These are phyloP conservation scores for Drosophila mojavensis DNA, from an alignment of 1,140 invertebrate genomes.

Conservation along the genomic window DNA sequence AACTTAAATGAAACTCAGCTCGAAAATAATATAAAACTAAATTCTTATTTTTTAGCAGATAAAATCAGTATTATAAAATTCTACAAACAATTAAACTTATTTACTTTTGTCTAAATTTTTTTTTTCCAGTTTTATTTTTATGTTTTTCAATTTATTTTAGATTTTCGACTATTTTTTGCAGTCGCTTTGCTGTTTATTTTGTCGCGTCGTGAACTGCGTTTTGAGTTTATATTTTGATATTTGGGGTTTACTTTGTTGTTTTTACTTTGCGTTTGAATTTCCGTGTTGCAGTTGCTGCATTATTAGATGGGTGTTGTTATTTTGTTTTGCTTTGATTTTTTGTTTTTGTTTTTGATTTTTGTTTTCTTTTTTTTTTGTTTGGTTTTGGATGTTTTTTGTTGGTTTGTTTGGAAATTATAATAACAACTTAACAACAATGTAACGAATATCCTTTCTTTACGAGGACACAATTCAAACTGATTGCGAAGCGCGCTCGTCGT, in stretches of 20 bases:
- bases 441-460: conserved; percentile 84
- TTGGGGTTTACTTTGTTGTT: conserved; percentile 27
- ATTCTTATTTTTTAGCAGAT: background rate
- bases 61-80: background rate
- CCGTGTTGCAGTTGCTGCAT: conserved; percentile 37
- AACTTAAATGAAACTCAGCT: conserved; percentile 7
- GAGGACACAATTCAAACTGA: conserved; percentile 84
- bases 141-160: conserved; percentile 27
- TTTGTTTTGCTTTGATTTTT: conserved; percentile 37
- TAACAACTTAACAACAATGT: conserved; percentile 84
- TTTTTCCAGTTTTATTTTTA: conserved; percentile 7
- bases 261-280: conserved; percentile 44
- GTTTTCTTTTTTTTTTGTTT: conserved; percentile 52
- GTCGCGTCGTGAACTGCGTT: conserved; percentile 35
- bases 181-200: conserved; percentile 40
- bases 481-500: conserved; percentile 77
- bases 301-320: conserved; percentile 45
- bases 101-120: conserved; percentile 19
- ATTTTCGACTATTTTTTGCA: conserved; percentile 4
- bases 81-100: background rate
- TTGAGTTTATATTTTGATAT: conserved; percentile 25
- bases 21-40: background rate
- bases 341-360: conserved; percentile 43
- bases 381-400: conserved; percentile 51
- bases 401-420: conserved; percentile 83